Evolutionary conservation across 37 sponge, comb jelly and placozoan species (phyloP).

Genomic region (Hexactinellida sp.): DNA sequence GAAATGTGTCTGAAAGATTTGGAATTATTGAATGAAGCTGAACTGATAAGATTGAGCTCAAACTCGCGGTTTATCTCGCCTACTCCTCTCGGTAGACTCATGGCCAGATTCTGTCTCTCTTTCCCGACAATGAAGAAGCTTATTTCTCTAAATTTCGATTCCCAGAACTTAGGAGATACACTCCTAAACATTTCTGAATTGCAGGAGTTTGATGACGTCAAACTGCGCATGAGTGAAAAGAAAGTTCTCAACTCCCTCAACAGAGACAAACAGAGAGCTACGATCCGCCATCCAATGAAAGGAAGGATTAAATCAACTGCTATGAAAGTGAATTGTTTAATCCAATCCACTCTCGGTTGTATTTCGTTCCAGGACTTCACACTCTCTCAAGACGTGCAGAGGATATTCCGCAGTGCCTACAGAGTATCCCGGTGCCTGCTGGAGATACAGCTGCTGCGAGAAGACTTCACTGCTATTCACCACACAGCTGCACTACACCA

Average conservation of each 20-base stretch:
- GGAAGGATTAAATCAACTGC: conserved; percentile 82
- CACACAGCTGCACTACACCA: conserved; percentile 42
- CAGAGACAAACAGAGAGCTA: conserved; percentile 69
- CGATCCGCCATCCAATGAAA: conserved; percentile 73
- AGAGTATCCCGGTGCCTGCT: conserved; percentile 55
- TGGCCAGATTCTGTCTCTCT: conserved; percentile 91
- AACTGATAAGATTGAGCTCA: conserved; percentile 49
- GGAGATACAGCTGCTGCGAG: conserved; percentile 38
- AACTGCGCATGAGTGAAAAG: conserved; percentile 83
- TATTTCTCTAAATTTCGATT: conserved; percentile 27
- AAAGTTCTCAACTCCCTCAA: conserved; percentile 70
- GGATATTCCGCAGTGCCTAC: conserved; percentile 62
- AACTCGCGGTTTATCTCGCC: conserved; percentile 5
- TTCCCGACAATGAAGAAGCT: conserved; percentile 85
- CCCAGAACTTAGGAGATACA: neutral
- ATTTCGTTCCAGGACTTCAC: conserved; percentile 75
- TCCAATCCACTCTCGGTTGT: conserved; percentile 86
- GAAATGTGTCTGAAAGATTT: conserved; percentile 72
- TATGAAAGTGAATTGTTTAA: conserved; percentile 95
- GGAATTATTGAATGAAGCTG: conserved; percentile 35
- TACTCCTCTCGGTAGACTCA: conserved; percentile 67
- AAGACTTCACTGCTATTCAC: conserved; percentile 27
- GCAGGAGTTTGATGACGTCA: conserved; percentile 78
- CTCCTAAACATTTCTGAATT: conserved; percentile 36
- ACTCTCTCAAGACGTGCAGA: conserved; percentile 83